Conservation (phyloP, 2,113 vertebrate species). For the Bufo bufo region DNA sequence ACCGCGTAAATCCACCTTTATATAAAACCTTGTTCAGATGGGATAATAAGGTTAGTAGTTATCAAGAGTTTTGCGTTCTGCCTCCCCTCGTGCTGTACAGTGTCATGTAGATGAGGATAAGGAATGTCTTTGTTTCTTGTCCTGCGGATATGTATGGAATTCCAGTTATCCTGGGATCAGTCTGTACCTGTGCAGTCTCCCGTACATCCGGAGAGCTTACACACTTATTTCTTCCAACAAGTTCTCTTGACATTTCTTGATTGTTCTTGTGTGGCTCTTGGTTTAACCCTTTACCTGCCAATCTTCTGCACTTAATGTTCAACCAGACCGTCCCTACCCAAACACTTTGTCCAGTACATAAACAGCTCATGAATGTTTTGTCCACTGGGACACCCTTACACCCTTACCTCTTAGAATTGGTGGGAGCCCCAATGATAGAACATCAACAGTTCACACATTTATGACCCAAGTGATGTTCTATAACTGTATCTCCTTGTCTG, state of each 20-base stretch:
- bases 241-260: constrained; percentile 25
- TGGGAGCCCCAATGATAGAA: background rate
- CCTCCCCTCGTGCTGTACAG: background rate
- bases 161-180: constrained; percentile 66
- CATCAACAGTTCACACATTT: background rate
- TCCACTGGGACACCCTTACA: background rate
- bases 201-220: constrained; percentile 38
- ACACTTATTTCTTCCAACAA: constrained; percentile 27
- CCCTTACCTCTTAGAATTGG: too few species aligned
- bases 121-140: constrained; percentile 36
- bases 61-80: background rate
- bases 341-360: background rate
- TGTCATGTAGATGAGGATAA: constrained; percentile 30
- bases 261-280: background rate
- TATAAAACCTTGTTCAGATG: background rate
- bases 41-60: background rate
- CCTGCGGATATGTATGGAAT: constrained; percentile 65
- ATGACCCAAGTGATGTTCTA: background rate
- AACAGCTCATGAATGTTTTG: background rate
- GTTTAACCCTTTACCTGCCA: constrained; percentile 8
- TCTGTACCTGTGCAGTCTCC: constrained; percentile 59
- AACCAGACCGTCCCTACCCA: background rate
- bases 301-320: background rate
- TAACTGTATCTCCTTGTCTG: too few species aligned
- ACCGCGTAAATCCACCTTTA: background rate